Evolutionary conservation across 1,140 invertebrate species (phyloP).

Genomic region (Phthorimaea operculella): DNA sequence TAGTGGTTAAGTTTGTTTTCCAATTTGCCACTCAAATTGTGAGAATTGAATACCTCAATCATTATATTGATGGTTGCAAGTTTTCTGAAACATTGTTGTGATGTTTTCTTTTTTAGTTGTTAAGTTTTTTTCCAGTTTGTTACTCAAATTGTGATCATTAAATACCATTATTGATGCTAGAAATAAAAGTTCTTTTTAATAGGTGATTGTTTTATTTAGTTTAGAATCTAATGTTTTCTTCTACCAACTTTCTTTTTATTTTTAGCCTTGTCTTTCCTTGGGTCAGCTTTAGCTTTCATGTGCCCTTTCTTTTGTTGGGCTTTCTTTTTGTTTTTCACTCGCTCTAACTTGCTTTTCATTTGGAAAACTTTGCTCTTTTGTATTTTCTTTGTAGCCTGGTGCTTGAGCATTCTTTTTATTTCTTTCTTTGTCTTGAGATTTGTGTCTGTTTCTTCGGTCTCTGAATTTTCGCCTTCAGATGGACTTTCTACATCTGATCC

Average conservation of each 20-base stretch:
- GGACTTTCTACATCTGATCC: constrained; percentile 48
- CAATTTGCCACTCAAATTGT: too few species aligned
- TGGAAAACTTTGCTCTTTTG: constrained; percentile 80
- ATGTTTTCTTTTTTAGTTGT: too few species aligned
- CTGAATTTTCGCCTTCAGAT: constrained; percentile 42
- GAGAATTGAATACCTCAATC: too few species aligned
- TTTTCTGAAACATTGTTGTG: too few species aligned
- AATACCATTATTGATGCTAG: too few species aligned
- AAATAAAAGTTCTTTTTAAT: too few species aligned
- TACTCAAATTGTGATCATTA: too few species aligned
- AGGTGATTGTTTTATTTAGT: background rate
- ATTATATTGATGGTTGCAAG: too few species aligned
- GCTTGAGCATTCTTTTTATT: constrained; percentile 74
- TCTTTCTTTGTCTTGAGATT: constrained; percentile 71
- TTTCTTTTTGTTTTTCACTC: constrained; percentile 71
- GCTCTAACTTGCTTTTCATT: constrained; percentile 76
- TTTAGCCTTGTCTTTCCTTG: constrained; percentile 53
- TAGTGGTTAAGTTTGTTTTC: too few species aligned
- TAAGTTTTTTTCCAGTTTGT: too few species aligned
- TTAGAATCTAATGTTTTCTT: constrained; percentile 38
- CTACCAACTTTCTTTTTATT: constrained; percentile 36
- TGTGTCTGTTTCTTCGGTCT: constrained; percentile 50
- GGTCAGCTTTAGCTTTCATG: constrained; percentile 40
- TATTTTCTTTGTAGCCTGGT: constrained; percentile 74
- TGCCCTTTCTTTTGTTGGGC: constrained; percentile 55